Conservation (phyloP, 2,888 invertebrate species). For the Acrobasis repandana region DNA sequence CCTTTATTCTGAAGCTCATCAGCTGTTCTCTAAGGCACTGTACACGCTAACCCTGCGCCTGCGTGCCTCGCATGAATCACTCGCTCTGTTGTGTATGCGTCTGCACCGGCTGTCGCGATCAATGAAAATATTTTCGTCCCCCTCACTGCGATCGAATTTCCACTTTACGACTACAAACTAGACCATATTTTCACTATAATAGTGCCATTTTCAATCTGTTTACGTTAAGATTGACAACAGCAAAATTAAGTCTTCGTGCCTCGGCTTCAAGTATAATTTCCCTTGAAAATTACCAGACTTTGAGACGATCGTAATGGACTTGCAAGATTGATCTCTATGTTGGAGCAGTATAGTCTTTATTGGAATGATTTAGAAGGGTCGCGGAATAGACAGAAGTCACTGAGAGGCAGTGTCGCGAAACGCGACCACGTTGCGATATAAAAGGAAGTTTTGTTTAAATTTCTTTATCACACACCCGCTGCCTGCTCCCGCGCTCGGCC, state of each 20-base stretch:
- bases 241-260: conserved; percentile 39
- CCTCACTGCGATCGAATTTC: conserved; percentile 39
- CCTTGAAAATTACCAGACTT: conserved; percentile 22
- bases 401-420: conserved; percentile 78
- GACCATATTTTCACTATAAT: conserved; percentile 52
- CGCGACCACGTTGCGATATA: conserved; percentile 80
- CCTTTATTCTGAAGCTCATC: too few relatives aligned
- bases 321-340: conserved; percentile 13
- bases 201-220: conserved; percentile 38
- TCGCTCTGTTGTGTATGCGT: too few relatives aligned
- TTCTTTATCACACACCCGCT: conserved; percentile 75
- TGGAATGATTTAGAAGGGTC: conserved; percentile 25
- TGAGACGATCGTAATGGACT: not conserved
- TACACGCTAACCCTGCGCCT: too few relatives aligned
- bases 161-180: conserved; percentile 43
- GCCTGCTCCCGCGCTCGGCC: conserved; percentile 66
- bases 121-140: conserved; percentile 24
- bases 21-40: too few relatives aligned
- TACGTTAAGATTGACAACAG: conserved; percentile 4
- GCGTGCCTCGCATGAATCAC: too few relatives aligned
- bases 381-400: conserved; percentile 52
- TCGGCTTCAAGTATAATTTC: conserved; percentile 42
- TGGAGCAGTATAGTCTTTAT: conserved; percentile 4
- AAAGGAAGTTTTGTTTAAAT: conserved; percentile 80
- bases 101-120: not conserved